Base-by-base conservation (phyloP, 2,888 invertebrate genomes). In the Chalcosyrphus nemorum region DNA sequence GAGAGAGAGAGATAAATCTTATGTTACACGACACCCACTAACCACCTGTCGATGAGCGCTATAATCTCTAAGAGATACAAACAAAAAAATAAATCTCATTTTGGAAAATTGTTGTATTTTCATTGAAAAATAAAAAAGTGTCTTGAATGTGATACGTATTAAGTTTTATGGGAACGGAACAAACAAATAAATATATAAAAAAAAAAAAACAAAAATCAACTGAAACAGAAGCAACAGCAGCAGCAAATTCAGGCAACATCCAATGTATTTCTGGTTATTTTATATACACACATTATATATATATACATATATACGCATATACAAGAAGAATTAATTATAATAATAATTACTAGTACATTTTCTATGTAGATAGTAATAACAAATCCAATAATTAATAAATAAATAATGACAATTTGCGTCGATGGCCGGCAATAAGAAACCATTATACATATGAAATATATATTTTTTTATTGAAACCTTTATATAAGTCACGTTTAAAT, bases 391-490 rank as follows among this genome's bases (percentile, higher is more conserved):
- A 24, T 27, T 17, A 65, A 47, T 21, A 56, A n/a, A 61, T 66
- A 19, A 50, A 59, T 84, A 80, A 84, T 84, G 80, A 80, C 84
- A 80, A 80, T 74, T 80, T 70, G 84, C 80, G 84, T 84, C 84
- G 78, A 78, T 78, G 68, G 72, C 72, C 71, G 74, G 80, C 84
- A 84, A 80, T 84, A 82, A 82, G 57, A 50, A 82, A 77, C 70
- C 75, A 82, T 72, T 77, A 82, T 68, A 82, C 74, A 74, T 70
- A 57, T 74, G 80, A 75, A 80, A 75, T 80, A 84, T 80, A 84
- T 84, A 84, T 84, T 84, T 84, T 84, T 84, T 84, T 84, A 84
- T 84, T 75, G 74, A 84, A 35, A 80, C 74, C 43, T 84, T 84
- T 84, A 80, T 82, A 82, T 84, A 78, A 84, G 78, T 84, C 84